Base-by-base conservation (phyloP, 2,797 vertebrate species). In the Esox masquinongy region DNA sequence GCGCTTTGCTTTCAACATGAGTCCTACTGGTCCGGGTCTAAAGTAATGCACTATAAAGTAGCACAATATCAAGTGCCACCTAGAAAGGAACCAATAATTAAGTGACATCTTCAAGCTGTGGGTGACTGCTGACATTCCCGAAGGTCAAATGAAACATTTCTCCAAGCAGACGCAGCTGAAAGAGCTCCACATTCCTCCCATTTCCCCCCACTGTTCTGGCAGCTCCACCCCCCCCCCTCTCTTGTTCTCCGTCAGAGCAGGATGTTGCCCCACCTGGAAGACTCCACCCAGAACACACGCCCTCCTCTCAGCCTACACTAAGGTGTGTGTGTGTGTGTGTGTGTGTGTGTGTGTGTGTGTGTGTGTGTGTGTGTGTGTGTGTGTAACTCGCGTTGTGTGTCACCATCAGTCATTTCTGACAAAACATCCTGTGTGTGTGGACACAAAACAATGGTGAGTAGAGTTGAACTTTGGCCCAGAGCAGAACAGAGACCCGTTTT, bases 341-440 rank as follows among this genome's bases (percentile, higher is more conserved):
- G 68, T 64, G 69, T 34, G 24, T 3, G 22, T 51, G 61, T 73
- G 64, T 39, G 43, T 49, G 47, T 19, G 26, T 8, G 68, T 0
- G 29, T 64, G 53, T 71, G 74, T 71, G 69, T 34, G 29, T 64
- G 53, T 71, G 74, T 71, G 69, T 34, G 59, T 59, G 6, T 4
- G 4, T 15, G 64, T 66, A 56, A 51, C 72, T 70, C 24, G 71
- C 64, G 69, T 59, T 43, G 29, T 3, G 74, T 47, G 68, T 75
- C 74, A 64, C 34, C 74, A 77, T 66, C 29, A 82, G 73, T 68
- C 26, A 67, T 82, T 83, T 77, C 61, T 34, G 34, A 43, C 74
- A 86, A 88, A 90, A 92, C 85, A 86, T 81, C 77, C 79, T 75
- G 70, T 77, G 14, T 43, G 29, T 19, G 1, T 36, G 16, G 29